phyloP scores from a whole-genome alignment of 2,113 vertebrate species.

The Sula dactylatra region DNA sequence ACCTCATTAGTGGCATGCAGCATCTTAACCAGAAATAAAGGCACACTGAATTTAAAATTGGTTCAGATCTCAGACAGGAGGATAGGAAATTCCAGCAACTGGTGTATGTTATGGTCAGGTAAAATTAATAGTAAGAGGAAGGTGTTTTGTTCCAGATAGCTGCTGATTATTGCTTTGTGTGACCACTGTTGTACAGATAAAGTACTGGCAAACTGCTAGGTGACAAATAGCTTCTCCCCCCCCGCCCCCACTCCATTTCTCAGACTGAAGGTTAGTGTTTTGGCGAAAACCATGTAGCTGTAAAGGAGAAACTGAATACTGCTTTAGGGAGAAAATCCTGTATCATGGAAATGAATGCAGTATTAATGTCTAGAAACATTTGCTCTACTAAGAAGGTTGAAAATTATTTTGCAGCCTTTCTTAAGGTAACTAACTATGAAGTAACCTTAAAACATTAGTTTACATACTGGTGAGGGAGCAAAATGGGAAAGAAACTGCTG shows the following conservation, averaged over 20 bases:
- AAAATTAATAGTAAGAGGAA: neutral
- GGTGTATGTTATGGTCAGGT: neutral
- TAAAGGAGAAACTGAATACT: neutral
- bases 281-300: neutral
- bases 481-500: neutral
- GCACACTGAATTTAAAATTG: neutral
- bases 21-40: neutral
- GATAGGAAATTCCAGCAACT: neutral
- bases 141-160: neutral
- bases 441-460: neutral
- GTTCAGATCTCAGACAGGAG: neutral
- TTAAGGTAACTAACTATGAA: neutral
- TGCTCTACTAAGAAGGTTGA: neutral
- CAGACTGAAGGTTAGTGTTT: neutral
- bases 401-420: neutral
- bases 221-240: neutral
- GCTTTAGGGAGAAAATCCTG: neutral
- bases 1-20: neutral
- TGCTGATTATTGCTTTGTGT: neutral
- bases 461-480: neutral
- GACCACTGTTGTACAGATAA: neutral
- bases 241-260: neutral
- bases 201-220: neutral
- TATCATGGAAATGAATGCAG: neutral
- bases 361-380: neutral